phyloP scores from a whole-genome alignment of 2,113 vertebrate genomes.

The Erythrolamprus reginae region DNA sequence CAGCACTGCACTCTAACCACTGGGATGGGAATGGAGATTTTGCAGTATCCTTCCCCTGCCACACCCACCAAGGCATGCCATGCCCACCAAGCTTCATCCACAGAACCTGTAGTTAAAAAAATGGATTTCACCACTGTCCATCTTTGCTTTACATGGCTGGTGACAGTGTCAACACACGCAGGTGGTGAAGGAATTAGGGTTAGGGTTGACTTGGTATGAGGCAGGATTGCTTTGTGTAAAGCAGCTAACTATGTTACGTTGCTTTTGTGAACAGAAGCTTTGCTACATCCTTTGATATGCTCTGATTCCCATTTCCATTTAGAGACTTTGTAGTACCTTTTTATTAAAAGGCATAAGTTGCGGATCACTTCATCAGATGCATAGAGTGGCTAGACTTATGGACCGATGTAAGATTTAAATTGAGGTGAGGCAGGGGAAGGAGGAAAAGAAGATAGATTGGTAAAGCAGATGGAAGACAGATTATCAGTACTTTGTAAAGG shows the following conservation, averaged over 20 bases:
- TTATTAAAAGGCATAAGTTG: not conserved
- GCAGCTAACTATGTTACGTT: not conserved
- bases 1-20: no score
- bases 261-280: not conserved
- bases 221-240: not conserved
- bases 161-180: not conserved
- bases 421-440: not conserved
- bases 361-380: not conserved
- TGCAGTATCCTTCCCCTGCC: no score
- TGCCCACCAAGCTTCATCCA: no score
- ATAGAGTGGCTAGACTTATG: not conserved
- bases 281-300: not conserved
- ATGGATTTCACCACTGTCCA: not conserved
- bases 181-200: not conserved
- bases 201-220: not conserved
- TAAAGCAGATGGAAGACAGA: not conserved
- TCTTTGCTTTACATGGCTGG: not conserved
- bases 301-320: not conserved
- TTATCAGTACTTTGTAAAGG: not conserved
- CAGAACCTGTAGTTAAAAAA: no score
- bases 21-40: no score
- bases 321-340: not conserved
- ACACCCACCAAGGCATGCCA: no score
- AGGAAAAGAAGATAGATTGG: not conserved
- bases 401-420: not conserved